These are phyloP conservation scores for Takifugu bimaculatus DNA, from an alignment of 2,113 vertebrate genomes.

Conservation along the genomic window DNA sequence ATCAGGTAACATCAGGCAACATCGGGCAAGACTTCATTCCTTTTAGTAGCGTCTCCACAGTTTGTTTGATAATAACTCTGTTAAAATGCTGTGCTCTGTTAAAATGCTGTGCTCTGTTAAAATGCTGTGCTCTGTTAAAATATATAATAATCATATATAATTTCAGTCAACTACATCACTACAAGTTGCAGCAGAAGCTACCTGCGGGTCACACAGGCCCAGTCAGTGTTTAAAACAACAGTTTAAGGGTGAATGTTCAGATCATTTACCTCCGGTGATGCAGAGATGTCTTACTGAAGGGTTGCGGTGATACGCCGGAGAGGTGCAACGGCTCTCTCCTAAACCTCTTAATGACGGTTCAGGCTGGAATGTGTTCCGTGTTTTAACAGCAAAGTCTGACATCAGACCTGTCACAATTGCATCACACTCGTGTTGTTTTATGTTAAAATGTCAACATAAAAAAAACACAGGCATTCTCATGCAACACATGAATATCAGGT, in stretches of 20 bases:
- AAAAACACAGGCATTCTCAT: too few species aligned
- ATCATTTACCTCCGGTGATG: conserved; percentile 14
- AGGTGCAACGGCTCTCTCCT: not conserved
- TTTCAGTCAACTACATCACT: too few species aligned
- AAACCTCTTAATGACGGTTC: conserved; percentile 28
- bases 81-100: too few species aligned
- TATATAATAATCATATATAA: too few species aligned
- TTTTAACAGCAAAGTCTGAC: conserved; percentile 1
- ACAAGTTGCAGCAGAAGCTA: too few species aligned
- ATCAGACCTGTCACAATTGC: not conserved
- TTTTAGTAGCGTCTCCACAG: not conserved
- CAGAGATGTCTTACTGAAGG: conserved; percentile 13
- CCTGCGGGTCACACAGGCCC: too few species aligned
- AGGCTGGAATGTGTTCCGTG: not conserved
- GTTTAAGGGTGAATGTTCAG: not conserved
- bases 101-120: too few species aligned
- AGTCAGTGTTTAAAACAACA: not conserved
- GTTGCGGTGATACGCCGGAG: not conserved
- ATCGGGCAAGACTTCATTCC: too few species aligned
- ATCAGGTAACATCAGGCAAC: too few species aligned
- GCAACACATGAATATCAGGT: too few species aligned
- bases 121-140: too few species aligned
- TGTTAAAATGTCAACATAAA: too few species aligned
- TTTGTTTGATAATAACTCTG: not conserved
- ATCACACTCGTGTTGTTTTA: not conserved